phyloP scores from a whole-genome alignment of 2,113 vertebrate genomes.

The Cathartes aura region DNA sequence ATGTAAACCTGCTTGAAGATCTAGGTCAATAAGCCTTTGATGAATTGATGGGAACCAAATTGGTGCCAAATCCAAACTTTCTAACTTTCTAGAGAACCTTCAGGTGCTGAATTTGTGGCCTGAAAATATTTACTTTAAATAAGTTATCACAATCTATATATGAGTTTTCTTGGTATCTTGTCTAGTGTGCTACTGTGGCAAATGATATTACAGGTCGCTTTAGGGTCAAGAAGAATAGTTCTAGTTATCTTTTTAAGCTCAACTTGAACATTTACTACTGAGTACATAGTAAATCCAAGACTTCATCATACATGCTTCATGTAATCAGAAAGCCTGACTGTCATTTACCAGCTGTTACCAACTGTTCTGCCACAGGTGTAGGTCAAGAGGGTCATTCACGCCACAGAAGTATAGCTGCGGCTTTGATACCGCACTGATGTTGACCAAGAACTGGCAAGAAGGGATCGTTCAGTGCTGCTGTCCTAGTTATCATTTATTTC shows the following conservation, averaged over 20 bases:
- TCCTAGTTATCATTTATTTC: not conserved
- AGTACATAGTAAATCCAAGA: not conserved
- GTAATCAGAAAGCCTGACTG: not conserved
- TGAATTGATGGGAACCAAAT: not conserved
- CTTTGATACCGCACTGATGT: not conserved
- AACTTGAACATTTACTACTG: not conserved
- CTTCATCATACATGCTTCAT: not conserved
- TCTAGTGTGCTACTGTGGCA: not conserved
- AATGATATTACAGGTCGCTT: not conserved
- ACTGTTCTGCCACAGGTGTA: not conserved
- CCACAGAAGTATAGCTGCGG: not conserved
- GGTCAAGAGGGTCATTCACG: not conserved
- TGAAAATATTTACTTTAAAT: slow-evolving; percentile 11
- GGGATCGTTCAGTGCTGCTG: not conserved
- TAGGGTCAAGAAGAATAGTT: not conserved
- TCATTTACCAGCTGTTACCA: not conserved
- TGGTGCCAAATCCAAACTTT: slow-evolving; percentile 5
- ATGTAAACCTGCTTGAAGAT: slow-evolving; percentile 1
- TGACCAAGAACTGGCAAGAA: not conserved
- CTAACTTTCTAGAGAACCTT: not conserved
- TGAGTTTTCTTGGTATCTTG: not conserved
- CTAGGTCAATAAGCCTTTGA: not conserved
- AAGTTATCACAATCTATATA: not conserved
- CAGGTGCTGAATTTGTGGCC: not conserved
- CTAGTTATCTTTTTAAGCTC: not conserved